These are phyloP conservation scores for Corythoichthys haematopterus DNA, from an alignment of 2,113 vertebrate genomes.

Conservation along the genomic window DNA sequence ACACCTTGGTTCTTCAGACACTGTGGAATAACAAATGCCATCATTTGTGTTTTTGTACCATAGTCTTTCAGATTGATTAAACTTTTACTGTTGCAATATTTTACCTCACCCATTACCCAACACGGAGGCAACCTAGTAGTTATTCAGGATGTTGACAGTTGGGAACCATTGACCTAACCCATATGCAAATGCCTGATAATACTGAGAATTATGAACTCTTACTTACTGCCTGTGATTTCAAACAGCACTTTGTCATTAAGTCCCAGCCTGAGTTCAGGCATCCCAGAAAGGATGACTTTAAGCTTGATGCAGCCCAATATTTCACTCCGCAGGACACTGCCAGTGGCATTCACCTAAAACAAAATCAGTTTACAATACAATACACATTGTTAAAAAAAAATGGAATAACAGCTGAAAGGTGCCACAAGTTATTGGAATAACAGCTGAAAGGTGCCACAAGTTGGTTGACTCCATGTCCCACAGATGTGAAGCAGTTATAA, in stretches of 20 bases:
- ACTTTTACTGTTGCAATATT: too few species aligned
- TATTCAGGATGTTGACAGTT: background rate
- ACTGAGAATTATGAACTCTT: background rate
- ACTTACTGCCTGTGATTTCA: constrained; percentile 88
- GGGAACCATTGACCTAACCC: background rate
- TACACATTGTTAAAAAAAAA: background rate
- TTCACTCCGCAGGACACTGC: constrained; percentile 84
- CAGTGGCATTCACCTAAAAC: constrained; percentile 78
- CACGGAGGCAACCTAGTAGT: background rate
- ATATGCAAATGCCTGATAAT: background rate
- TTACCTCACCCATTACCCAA: background rate
- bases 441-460: too few species aligned
- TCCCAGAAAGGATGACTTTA: constrained; percentile 85
- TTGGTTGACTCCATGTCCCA: too few species aligned
- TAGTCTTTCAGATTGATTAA: too few species aligned
- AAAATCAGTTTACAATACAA: background rate
- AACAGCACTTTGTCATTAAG: constrained; percentile 91
- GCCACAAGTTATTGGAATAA: too few species aligned
- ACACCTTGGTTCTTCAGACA: too few species aligned
- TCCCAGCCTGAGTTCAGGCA: constrained; percentile 87
- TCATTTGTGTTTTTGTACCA: too few species aligned
- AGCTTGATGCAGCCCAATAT: constrained; percentile 85
- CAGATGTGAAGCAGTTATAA: too few species aligned
- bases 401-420: background rate
- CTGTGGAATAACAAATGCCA: too few species aligned